Evolutionary conservation across 2,888 invertebrate species (phyloP).

Genomic region (Hartigia nigra): DNA sequence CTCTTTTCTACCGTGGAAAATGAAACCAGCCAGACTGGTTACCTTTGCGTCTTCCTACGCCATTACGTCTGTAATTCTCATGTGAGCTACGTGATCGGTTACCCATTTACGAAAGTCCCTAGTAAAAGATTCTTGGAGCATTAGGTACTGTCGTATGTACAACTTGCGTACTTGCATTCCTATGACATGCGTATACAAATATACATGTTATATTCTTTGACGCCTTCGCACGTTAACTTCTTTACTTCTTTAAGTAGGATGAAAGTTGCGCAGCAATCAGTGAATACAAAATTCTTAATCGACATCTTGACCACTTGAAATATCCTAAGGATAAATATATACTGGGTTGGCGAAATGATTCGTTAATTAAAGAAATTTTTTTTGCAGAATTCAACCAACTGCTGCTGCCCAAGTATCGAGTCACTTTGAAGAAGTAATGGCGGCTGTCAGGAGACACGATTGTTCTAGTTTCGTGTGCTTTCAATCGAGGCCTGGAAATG

Average conservation of each 20-base stretch:
- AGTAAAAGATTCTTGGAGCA: background rate
- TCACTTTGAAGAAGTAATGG: constrained; percentile 81
- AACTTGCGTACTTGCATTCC: background rate
- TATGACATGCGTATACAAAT: background rate
- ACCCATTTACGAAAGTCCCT: background rate
- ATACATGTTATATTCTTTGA: background rate
- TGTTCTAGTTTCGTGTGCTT: constrained; percentile 75
- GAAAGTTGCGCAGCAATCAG: background rate
- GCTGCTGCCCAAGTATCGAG: constrained; percentile 72
- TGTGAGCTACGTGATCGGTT: background rate
- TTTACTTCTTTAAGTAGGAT: background rate
- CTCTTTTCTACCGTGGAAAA: constrained; percentile 2
- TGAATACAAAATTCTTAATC: background rate
- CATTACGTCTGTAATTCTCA: background rate
- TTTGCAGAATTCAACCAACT: constrained; percentile 72
- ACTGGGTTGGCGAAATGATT: background rate
- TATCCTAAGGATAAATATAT: background rate
- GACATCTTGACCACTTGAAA: background rate
- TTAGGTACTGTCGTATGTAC: background rate
- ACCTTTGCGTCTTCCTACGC: background rate
- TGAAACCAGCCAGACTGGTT: background rate
- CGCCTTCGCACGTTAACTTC: background rate
- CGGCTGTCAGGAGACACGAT: constrained; percentile 76
- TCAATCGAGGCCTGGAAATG: constrained; percentile 53
- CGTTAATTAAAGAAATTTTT: constrained; percentile 18